Evolutionary conservation across 2,797 vertebrate genomes (phyloP), one percentile per base, ranked within the genome.

Genomic region (Hypotaenidia okinawae): DNA sequence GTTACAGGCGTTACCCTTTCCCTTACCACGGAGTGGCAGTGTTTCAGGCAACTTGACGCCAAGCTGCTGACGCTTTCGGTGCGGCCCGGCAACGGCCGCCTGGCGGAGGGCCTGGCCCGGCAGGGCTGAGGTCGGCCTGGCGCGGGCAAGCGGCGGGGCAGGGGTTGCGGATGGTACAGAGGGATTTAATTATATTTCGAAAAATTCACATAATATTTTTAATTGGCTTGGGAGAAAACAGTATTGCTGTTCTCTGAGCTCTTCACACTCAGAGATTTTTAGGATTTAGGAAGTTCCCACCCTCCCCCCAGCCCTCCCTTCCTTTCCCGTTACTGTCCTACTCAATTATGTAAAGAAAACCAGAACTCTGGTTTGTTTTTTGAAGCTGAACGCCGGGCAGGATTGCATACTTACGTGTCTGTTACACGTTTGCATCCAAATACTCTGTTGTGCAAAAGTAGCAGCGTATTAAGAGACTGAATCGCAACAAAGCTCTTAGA

Each of bases 21-120:
- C 2, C 15, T 33, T 55, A 64, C 95, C 98, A 96, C 97, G 72
- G 80, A 3, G 89, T 96, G 97, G 96, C 96, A 96, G 49, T 74
- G 89, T 90, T 96, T 96, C 81, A 90, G 41, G 41, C 41, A 16
- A 18, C 16, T 43, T 18, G 41, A 43, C 41, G 41, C 41, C 41
- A 43, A 18, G 41, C 16, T 43, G 41, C 41, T 43, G 41, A 7
- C 41, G 41, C 41, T 43, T 18, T 43, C 41, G 41, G 41, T 43
- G 41, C 41, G 41, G 41, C 41, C 41, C 41, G 16, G 16, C 41
- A 43, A 16, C 41, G 16, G 41, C 41, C 16, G 41, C 16, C 41
- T 43, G 41, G 18, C 41, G 16, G 16, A 16, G 41, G 41, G 41
- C 16, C 41, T 43, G 41, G 41, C 41, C 41, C 41, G 41, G 41